Conservation (phyloP, 2,113 vertebrate species). For the Camarhynchus parvulus region DNA sequence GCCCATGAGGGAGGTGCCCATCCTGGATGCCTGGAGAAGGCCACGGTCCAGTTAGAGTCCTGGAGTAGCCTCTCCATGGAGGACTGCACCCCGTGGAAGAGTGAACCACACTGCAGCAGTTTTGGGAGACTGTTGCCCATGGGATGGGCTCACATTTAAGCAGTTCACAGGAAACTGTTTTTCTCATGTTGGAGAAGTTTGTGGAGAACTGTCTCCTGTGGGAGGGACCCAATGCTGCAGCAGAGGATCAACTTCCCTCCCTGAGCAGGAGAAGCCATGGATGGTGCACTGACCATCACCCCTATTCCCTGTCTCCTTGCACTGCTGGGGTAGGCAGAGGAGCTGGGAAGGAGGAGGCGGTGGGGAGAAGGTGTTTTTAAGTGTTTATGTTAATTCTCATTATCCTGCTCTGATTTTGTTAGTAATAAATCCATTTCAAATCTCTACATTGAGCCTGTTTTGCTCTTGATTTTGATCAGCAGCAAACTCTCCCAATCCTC, state of each 20-base stretch:
- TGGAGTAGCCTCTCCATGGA: background rate
- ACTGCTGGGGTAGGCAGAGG: too few species aligned
- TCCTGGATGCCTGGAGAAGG: fast-evolving
- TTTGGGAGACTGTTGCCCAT: background rate
- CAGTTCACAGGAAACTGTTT: background rate
- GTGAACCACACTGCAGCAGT: fast-evolving
- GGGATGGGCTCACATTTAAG: background rate
- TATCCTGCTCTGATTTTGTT: background rate
- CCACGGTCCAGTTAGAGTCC: background rate
- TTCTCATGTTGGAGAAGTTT: background rate
- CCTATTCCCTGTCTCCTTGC: background rate
- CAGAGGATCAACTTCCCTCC: too few species aligned
- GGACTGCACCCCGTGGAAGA: fast-evolving
- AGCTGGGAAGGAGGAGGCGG: background rate
- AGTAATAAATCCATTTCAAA: background rate
- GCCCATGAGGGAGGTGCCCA: fast-evolving
- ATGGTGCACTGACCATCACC: background rate
- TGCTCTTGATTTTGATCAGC: background rate
- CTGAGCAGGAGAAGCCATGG: background rate
- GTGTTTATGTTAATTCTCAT: background rate
- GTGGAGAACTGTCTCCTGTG: background rate
- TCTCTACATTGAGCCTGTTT: background rate
- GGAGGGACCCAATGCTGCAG: background rate
- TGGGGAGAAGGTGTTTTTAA: background rate
- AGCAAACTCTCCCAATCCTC: background rate